Percentiles rank a stretch among this genome's conserved stretches.
These are phyloP conservation scores for Thera obeliscata DNA, from an alignment of 2,888 invertebrate genomes.

Conservation along the genomic window DNA sequence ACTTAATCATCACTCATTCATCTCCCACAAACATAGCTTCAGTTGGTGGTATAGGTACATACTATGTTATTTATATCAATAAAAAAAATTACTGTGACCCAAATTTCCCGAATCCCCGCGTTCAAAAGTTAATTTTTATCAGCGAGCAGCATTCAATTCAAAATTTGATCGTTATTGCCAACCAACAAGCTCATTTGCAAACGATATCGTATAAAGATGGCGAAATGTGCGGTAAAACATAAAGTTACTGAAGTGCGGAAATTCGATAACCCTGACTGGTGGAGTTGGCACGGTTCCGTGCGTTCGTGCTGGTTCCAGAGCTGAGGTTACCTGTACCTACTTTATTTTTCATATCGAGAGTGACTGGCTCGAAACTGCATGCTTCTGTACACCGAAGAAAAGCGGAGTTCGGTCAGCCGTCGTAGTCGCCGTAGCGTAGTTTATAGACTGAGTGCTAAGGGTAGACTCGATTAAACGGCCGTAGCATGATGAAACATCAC, in stretches of 20 bases:
- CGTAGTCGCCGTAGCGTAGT: background rate
- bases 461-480: background rate
- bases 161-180: background rate
- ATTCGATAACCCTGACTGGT: constrained; percentile 20
- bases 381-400: background rate
- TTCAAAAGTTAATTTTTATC: background rate
- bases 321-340: constrained; percentile 8
- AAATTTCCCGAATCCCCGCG: no score
- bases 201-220: constrained; percentile 18
- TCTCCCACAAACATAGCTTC: no score
- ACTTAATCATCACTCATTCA: no score
- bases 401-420: background rate
- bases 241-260: constrained; percentile 28
- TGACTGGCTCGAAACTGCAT: background rate
- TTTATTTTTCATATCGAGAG: background rate
- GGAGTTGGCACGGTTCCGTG: constrained; percentile 16
- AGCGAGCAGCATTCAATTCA: background rate
- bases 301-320: constrained; percentile 5
- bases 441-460: background rate
- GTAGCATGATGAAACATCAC: background rate
- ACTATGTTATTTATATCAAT: no score
- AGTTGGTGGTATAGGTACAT: no score
- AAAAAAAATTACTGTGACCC: no score
- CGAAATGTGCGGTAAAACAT: constrained; percentile 33
- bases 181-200: constrained; percentile 11